These are phyloP conservation scores for Drosophila sturtevanti DNA, from an alignment of 1,140 invertebrate genomes.

Conservation along the genomic window DNA sequence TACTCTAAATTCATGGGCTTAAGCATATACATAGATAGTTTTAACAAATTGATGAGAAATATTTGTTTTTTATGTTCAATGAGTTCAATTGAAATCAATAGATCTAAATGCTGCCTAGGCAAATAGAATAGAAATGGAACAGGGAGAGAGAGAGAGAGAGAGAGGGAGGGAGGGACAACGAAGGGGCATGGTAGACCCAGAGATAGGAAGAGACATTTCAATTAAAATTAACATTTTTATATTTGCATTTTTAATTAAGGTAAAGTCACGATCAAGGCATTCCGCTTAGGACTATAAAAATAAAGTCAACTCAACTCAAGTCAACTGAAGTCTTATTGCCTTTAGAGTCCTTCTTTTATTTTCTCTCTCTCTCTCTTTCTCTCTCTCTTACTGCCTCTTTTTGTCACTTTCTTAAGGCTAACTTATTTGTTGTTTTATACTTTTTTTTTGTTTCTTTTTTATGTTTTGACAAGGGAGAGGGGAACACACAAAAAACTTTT, in stretches of 20 bases:
- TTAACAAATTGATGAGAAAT: slow-evolving; percentile 53
- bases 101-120: neutral
- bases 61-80: slow-evolving; percentile 35
- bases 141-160: neutral
- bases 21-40: too few relatives aligned
- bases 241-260: slow-evolving; percentile 76
- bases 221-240: slow-evolving; percentile 58
- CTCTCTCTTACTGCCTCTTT: neutral
- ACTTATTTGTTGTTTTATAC: slow-evolving; percentile 68
- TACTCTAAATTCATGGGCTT: too few relatives aligned
- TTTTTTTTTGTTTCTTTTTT: slow-evolving; percentile 10
- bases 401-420: slow-evolving; percentile 23
- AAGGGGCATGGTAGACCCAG: neutral
- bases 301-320: neutral
- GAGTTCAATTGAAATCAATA: slow-evolving; percentile 68
- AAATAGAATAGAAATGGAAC: neutral
- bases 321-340: slow-evolving; percentile 17
- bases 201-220: slow-evolving; percentile 4
- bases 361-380: neutral
- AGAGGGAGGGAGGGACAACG: neutral
- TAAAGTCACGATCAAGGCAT: slow-evolving; percentile 45
- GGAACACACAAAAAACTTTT: slow-evolving; percentile 51
- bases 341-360: slow-evolving; percentile 14
- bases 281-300: slow-evolving; percentile 6
- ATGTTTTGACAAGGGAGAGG: neutral